Percentiles rank a stretch among this genome's conserved stretches.
phyloP scores from a whole-genome alignment of 2,797 vertebrate species.

The Meda fulgida region DNA sequence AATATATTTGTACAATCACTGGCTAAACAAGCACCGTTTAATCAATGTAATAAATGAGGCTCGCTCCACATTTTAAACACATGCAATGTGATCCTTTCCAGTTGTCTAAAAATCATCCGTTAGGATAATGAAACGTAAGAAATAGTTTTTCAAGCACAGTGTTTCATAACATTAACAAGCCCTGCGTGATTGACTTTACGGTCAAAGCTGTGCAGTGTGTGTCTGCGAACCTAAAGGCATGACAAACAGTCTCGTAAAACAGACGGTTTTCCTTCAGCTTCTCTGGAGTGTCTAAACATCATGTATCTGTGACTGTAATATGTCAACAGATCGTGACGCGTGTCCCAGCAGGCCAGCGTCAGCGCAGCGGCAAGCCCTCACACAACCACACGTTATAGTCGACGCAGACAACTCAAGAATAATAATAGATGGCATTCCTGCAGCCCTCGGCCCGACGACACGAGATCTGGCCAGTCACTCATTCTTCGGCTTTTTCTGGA shows the following conservation, averaged over 20 bases:
- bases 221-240: constrained; percentile 63
- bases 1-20: constrained; percentile 54
- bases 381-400: constrained; percentile 61
- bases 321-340: constrained; percentile 77
- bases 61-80: constrained; percentile 39
- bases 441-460: constrained; percentile 39
- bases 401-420: constrained; percentile 53
- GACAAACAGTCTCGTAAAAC: constrained; percentile 72
- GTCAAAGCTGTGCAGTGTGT: constrained; percentile 39
- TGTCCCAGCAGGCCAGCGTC: constrained; percentile 73
- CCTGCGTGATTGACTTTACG: constrained; percentile 47
- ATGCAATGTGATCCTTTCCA: constrained; percentile 36
- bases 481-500: constrained; percentile 48
- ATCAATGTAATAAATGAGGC: constrained; percentile 53
- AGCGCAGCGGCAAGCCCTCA: constrained; percentile 69
- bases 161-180: constrained; percentile 43
- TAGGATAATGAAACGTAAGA: constrained; percentile 42
- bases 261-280: constrained; percentile 67
- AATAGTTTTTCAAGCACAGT: constrained; percentile 47
- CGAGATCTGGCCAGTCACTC: constrained; percentile 61
- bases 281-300: constrained; percentile 76
- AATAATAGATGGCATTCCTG: constrained; percentile 59
- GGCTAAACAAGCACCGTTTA: constrained; percentile 48
- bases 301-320: constrained; percentile 75
- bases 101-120: constrained; percentile 34